Percentiles rank a stretch among this genome's conserved stretches.
These are phyloP conservation scores for Dinoponera quadriceps DNA, from an alignment of 1,140 invertebrate species.

Conservation along the genomic window DNA sequence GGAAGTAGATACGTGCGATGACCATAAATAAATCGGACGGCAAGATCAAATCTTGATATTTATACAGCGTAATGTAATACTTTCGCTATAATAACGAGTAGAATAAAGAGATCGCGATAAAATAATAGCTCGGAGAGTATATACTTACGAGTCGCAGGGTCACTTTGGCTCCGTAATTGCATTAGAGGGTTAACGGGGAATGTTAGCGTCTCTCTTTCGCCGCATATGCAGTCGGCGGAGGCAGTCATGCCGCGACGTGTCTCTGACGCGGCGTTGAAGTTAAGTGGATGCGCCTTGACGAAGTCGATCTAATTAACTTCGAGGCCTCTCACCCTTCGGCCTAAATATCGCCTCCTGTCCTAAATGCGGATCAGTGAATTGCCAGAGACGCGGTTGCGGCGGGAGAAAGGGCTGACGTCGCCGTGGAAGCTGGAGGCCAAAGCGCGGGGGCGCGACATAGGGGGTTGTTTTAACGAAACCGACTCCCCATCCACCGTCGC, in stretches of 20 bases:
- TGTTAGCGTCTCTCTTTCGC: constrained; percentile 11
- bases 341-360: constrained; percentile 69
- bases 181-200: not conserved
- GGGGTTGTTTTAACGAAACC: constrained; percentile 65
- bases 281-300: constrained; percentile 68
- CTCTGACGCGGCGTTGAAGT: constrained; percentile 63
- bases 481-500: constrained; percentile 14
- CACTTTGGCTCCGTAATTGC: not conserved
- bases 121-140: not conserved
- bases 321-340: constrained; percentile 67
- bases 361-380: constrained; percentile 68
- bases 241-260: constrained; percentile 38
- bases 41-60: not conserved
- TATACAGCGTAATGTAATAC: not conserved
- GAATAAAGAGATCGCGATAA: not conserved
- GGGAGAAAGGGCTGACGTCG: constrained; percentile 62
- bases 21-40: too few species aligned
- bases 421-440: constrained; percentile 45
- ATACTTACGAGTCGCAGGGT: not conserved
- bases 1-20: not conserved
- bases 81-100: not conserved
- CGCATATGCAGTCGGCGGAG: constrained; percentile 20
- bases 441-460: constrained; percentile 34
- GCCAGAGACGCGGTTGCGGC: constrained; percentile 54
- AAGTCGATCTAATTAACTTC: constrained; percentile 77